A percentile compares a stretch with the other conserved stretches of the same genome.
Conservation (phyloP, 1,140 invertebrate species). For the Zaprionus capensis region DNA sequence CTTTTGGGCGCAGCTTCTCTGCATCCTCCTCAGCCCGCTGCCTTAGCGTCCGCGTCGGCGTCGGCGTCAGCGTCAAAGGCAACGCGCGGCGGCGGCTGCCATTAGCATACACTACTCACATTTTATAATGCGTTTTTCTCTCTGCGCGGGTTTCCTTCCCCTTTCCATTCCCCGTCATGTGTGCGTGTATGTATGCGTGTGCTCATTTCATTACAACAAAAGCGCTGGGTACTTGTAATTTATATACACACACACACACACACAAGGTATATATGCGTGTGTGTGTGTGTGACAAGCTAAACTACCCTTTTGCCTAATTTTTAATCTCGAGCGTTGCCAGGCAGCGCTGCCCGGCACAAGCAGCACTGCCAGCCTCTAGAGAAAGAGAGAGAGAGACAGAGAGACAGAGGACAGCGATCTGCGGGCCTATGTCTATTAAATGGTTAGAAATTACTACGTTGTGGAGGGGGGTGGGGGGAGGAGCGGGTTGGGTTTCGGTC, state of each 20-base stretch:
- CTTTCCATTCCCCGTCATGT: neutral
- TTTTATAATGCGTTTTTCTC: slow-evolving; percentile 67
- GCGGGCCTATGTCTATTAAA: slow-evolving; percentile 38
- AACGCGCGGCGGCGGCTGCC: slow-evolving; percentile 66
- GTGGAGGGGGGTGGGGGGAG: neutral
- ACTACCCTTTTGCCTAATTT: slow-evolving; percentile 82
- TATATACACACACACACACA: slow-evolving; percentile 27
- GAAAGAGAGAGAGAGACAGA: neutral
- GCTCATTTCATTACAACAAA: slow-evolving; percentile 79
- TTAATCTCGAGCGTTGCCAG: slow-evolving; percentile 72
- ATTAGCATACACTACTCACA: slow-evolving; percentile 83
- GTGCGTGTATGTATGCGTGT: slow-evolving; percentile 38
- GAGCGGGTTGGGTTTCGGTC: neutral
- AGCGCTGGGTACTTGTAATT: slow-evolving; percentile 48
- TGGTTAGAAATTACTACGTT: slow-evolving; percentile 31
- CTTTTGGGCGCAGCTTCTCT: slow-evolving; percentile 1
- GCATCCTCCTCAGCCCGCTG: neutral
- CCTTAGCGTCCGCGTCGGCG: slow-evolving; percentile 10
- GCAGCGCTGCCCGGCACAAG: slow-evolving; percentile 42
- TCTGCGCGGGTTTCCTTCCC: slow-evolving; percentile 44
- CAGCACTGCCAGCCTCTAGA: neutral
- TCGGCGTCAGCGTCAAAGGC: slow-evolving; percentile 37
- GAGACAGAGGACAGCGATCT: slow-evolving; percentile 1
- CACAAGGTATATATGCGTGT: slow-evolving; percentile 26
- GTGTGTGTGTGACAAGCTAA: slow-evolving; percentile 53